Base-by-base conservation (phyloP, 2,888 invertebrate genomes). In the Onchidella celtica region DNA sequence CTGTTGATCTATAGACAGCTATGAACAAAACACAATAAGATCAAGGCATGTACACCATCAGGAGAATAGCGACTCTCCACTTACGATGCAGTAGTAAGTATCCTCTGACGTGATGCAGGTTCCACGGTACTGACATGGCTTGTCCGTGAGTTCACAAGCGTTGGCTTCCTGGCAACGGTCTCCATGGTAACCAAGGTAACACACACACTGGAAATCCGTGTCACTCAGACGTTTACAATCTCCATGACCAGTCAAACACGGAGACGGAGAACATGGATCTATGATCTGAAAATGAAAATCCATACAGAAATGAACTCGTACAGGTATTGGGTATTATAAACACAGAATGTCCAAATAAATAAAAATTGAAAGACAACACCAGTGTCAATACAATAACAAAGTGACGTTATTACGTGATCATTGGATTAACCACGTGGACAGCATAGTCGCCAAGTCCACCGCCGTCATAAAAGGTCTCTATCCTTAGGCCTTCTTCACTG, bases 41-140 rank as follows among this genome's bases (percentile, higher is more conserved):
- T n/a, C n/a, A n/a, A n/a, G n/a, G n/a, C n/a, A n/a, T n/a, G n/a
- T n/a, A n/a, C n/a, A n/a, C n/a, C n/a, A n/a, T n/a, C n/a, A n/a
- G n/a, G n/a, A n/a, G n/a, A n/a, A n/a, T n/a, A n/a, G n/a, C n/a
- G n/a, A 21, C n/a, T 6, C 6, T 14, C 0, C 47, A 55, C 79
- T 61, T 38, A 81, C 81, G 38, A 61, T 3, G 36, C 81, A 81
- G 17, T 6, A n/a, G 76, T 59, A 84, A 2, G 66, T 83, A 66
- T 90, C 86, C 14, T 85, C 86, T 2, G 79, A 77, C 29, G 87
- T 87, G 6, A 81, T 61, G 80, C 93, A 93, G 4, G 84, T 85
- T 17, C 88, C 90, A 21, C 88, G 88, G 80, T 90, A 89, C 32
- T 84, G 69, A 79, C 93, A 93, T 0, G 92, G 92, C 3, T 81